Base-by-base conservation (phyloP, 2,888 invertebrate genomes). In the Nephrotoma appendiculata region DNA sequence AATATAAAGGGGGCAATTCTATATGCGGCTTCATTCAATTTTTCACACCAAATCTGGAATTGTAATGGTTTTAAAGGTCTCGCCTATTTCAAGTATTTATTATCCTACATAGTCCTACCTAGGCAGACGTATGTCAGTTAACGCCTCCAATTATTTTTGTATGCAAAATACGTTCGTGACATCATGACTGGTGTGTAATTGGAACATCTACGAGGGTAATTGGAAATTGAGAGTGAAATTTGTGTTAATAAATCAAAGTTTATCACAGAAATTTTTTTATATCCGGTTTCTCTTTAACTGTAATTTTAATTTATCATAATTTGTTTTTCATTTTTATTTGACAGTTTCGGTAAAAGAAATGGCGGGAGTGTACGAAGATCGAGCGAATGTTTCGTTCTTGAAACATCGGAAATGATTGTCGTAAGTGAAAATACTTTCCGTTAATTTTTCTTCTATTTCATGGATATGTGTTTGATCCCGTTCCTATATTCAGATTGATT, bases 341-440 rank as follows among this genome's bases (percentile, higher is more conserved):
- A 87, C 93, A 96, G 96, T 93, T 96, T 96, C 92, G 96, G 96
- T 89, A 96, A 96, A 92, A 93, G 96, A 89, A 95, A 95, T 89
- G 94, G 95, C 88, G 95, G 95, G 90, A 95, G 95, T 91, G 94
- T 95, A 89, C 93, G 96, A 88, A 92, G 96, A 89, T 94, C 95
- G 89, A 96, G 96, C 92, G 96, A 96, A 92, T 97, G 97, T 91
- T 94, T 97, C 91, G 95, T 96, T 88, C 93, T 96, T 91, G 96
- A 97, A 91, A 95, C 96, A 88, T 96, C 96, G 89, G 96, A 96
- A 93, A 96, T 97, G 96, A 95, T 97, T 90, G 96, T 95, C 92
- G 96, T 96, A 91, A 94, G 96, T 95, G 9, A 19, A n/a, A 86
- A 41, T 42, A 71, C 9, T 71, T 71, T 71, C 9, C 5, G 15